phyloP scores from a whole-genome alignment of 2,797 vertebrate genomes.

The Craterocephalus amniculus region DNA sequence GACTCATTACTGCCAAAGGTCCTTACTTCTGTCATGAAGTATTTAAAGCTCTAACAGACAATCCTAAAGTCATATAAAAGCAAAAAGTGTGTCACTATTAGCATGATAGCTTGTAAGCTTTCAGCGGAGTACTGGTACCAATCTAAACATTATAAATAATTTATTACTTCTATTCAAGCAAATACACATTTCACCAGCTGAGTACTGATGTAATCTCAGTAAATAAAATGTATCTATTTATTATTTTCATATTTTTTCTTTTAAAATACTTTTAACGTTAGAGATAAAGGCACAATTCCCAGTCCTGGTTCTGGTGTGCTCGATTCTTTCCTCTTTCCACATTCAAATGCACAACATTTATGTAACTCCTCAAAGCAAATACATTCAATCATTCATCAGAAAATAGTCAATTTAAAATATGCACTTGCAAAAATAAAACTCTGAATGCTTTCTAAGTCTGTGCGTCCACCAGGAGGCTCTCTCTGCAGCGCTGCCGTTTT shows the following conservation, averaged over 20 bases:
- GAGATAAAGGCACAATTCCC: not conserved
- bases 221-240: not conserved
- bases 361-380: slow-evolving; percentile 50
- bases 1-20: not conserved
- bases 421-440: slow-evolving; percentile 70
- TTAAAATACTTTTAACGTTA: not conserved
- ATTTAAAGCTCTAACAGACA: not conserved
- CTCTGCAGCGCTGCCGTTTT: slow-evolving; percentile 5
- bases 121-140: not conserved
- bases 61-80: not conserved
- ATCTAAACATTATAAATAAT: not conserved
- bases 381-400: slow-evolving; percentile 70
- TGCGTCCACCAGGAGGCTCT: slow-evolving; percentile 35
- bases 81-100: not conserved
- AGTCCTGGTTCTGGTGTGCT: slow-evolving; percentile 14
- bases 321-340: slow-evolving; percentile 37
- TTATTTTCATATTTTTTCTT: not conserved
- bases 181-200: not conserved
- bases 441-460: slow-evolving; percentile 61
- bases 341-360: slow-evolving; percentile 54
- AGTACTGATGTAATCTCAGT: not conserved
- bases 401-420: slow-evolving; percentile 61
- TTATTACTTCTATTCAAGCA: not conserved
- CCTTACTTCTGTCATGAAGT: not conserved
- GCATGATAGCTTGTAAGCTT: not conserved